Base-by-base conservation (phyloP, 2,797 vertebrate species). In the Trachurus trachurus region DNA sequence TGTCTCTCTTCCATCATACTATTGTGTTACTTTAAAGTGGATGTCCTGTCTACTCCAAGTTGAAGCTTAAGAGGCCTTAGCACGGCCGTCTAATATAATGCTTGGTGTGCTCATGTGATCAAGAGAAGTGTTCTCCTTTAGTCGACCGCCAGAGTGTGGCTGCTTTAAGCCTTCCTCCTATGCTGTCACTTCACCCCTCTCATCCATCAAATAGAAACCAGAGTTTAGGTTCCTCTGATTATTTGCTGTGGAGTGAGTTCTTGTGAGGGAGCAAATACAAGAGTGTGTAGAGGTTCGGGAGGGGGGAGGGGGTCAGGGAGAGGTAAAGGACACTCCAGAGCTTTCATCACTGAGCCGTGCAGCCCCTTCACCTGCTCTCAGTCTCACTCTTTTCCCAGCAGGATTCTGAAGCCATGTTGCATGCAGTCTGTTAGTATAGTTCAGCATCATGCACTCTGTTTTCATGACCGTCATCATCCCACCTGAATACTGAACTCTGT, bases 321-420 rank as follows among this genome's bases (percentile, higher is more conserved):
- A 68, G 60, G 72, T 79, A 78, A 85, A 82, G 78, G 83, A 83
- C 71, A 62, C 53, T 80, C 57, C 66, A 44, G 8, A 71, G 59
- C 66, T 72, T 66, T 80, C 47, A 69, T 44, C 6, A 2, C 50
- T 66, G 42, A 54, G 39, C 47, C 17, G 19, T 54, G 44, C 29
- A 66, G 44, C 13, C 40, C 5, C 49, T 59, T 26, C 26, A 44
- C 57, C 49, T 39, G 16, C 52, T 61, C 54, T 64, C 45, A 11
- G n/a, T 21, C 29, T 71, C 8, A 0, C 2, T 58, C 19, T 44
- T 56, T 61, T 49, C 21, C 17, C 9, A 45, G 31, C 40, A 65
- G 52, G 29, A 68, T 54, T 60, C 7, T 4, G 16, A 50, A 74
- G 26, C 8, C 10, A 5, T 0, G 6, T 40, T 2, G 19, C 2